Evolutionary conservation across 2,797 vertebrate species (phyloP), one percentile per base, ranked within the genome.

Genomic region (Columba guinea): DNA sequence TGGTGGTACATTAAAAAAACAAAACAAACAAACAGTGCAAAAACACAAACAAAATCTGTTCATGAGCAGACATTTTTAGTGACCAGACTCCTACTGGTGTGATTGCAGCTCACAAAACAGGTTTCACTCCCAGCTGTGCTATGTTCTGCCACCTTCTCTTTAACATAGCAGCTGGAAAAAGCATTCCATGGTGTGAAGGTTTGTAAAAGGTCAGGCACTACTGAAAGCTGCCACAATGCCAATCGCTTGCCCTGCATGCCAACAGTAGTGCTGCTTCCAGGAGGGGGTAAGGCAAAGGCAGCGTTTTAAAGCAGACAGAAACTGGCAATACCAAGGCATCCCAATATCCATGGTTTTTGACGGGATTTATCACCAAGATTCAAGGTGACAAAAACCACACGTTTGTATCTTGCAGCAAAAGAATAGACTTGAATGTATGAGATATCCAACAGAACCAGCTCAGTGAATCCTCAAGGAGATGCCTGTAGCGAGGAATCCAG

Each of bases 271-370:
- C 53, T 84, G 55, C 77, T 86, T 41, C 27, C 51, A 46, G 34
- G 26, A 91, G 15, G 27, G 20, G 82, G 64, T 18, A 51, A 79
- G 28, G 46, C 34, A 84, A 59, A 89, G 13, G 28, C 32, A 77
- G 34, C 32, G 8, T 48, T 86, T 74, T 41, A 59, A 86, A 88
- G 65, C 8, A 46, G 32, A 32, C 2, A 19, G 19, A 70, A 58
- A 17, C 3, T 73, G 34, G 39, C 49, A 71, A 34, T 23, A 77
- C 12, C 59, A 51, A 60, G 26, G 23, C 26, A 64, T 30, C 16
- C 28, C 23, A 15, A 41, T 9, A 87, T 4, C 7, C 0, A 0
- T 30, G 39, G 0, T 0, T 69, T 91, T 74, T 91, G 22, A 63
- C 0, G 2, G 32, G 48, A 82, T 11, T 73, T 64, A 44, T 84